Conservation (phyloP, 2,113 vertebrate species). For the Baryphthengus martii region DNA sequence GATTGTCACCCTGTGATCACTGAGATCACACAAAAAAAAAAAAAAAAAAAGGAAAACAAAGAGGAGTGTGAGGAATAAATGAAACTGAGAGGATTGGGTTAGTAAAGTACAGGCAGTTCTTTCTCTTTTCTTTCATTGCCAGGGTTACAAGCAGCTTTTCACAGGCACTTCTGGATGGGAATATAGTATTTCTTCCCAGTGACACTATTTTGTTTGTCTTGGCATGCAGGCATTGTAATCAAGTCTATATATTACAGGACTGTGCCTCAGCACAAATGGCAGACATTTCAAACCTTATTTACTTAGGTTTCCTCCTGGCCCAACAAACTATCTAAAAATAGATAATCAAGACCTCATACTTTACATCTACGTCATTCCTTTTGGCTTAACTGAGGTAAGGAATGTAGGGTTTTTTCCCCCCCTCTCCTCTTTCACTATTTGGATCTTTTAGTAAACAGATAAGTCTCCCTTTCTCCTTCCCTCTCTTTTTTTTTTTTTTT, state of each 20-base stretch:
- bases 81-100: background rate
- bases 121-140: conserved; percentile 64
- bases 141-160: conserved; percentile 71
- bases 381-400: background rate
- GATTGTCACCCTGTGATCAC: background rate
- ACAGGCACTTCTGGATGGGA: conserved; percentile 67
- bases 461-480: background rate
- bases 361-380: conserved; percentile 40
- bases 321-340: conserved; percentile 69
- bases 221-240: conserved; percentile 59
- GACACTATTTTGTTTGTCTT: conserved; percentile 71
- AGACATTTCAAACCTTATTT: conserved; percentile 65
- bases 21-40: background rate
- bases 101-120: conserved; percentile 63
- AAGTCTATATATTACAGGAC: conserved; percentile 58
- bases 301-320: conserved; percentile 61
- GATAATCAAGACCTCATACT: conserved; percentile 49
- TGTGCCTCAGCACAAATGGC: conserved; percentile 19
- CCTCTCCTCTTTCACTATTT: background rate
- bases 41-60: background rate
- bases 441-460: background rate
- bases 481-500: background rate
- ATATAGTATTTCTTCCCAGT: conserved; percentile 72
- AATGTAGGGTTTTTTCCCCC: background rate
- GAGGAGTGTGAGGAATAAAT: conserved; percentile 58